Percentiles rank a stretch among this genome's conserved stretches.
These are phyloP conservation scores for Cololabis saira DNA, from an alignment of 2,113 vertebrate species.

Conservation along the genomic window DNA sequence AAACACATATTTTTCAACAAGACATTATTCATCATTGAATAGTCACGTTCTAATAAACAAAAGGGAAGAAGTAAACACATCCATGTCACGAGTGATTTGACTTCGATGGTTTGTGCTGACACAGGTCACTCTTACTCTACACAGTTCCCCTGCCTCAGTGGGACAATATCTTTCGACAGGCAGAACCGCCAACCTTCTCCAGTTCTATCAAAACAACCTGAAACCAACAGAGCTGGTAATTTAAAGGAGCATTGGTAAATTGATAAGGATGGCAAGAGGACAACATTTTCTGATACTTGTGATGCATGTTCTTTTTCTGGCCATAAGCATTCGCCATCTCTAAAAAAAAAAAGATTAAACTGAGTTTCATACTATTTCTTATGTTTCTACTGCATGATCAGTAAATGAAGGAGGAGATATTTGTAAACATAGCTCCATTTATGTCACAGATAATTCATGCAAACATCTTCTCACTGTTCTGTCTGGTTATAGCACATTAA, in stretches of 20 bases:
- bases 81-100: conserved; percentile 56
- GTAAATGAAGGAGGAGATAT: background rate
- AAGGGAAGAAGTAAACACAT: conserved; percentile 58
- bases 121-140: conserved; percentile 59
- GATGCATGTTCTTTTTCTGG: background rate
- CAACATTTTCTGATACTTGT: conserved; percentile 3
- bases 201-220: conserved; percentile 2
- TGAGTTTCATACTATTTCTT: background rate
- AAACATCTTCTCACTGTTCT: no score
- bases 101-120: conserved; percentile 58
- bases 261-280: background rate
- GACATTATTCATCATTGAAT: conserved; percentile 47
- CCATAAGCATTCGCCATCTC: background rate
- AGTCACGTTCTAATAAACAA: conserved; percentile 48
- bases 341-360: background rate
- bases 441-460: no score
- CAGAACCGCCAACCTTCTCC: no score
- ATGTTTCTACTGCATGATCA: background rate
- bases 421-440: no score
- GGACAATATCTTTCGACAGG: conserved; percentile 29
- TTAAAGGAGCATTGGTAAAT: conserved; percentile 32
- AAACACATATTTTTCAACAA: conserved; percentile 28
- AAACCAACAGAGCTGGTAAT: conserved; percentile 42
- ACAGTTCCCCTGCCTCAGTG: conserved; percentile 26
- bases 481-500: background rate